Conservation (phyloP, 2,888 invertebrate genomes). For the Seladonia tumulorum region DNA sequence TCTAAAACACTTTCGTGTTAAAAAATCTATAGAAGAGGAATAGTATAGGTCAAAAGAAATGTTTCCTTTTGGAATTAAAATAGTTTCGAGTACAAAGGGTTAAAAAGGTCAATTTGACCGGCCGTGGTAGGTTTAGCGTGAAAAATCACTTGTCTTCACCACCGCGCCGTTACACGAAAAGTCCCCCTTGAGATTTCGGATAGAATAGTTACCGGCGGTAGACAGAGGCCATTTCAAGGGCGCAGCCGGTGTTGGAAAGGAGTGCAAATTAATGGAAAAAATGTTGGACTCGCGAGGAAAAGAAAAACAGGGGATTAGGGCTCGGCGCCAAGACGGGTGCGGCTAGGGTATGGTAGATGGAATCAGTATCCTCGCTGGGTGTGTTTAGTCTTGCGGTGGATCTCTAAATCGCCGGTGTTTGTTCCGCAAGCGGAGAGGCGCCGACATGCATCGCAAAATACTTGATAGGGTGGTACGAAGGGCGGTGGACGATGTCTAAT, state of each 20-base stretch:
- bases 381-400: conserved; percentile 67
- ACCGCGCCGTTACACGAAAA: no score
- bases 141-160: no score
- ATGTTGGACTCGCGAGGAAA: conserved; percentile 43
- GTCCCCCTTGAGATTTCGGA: not conserved
- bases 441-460: conserved; percentile 74
- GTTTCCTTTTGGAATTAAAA: no score
- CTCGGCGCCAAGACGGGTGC: conserved; percentile 44
- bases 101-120: no score
- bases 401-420: conserved; percentile 75
- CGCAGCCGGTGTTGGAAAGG: not conserved
- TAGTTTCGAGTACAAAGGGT: no score
- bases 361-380: conserved; percentile 67
- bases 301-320: conserved; percentile 53
- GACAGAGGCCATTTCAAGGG: not conserved
- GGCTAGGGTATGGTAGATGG: conserved; percentile 47
- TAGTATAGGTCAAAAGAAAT: no score
- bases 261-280: conserved; percentile 64
- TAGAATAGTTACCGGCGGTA: not conserved
- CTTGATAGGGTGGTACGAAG: conserved; percentile 42
- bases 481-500: conserved; percentile 54
- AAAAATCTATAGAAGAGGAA: no score
- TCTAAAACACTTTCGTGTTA: no score
- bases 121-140: no score
- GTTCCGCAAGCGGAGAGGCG: conserved; percentile 76